A percentile compares a stretch with the other conserved stretches of the same genome.
These are phyloP conservation scores for Luscinia megarhynchos DNA, from an alignment of 2,797 vertebrate species.

Conservation along the genomic window DNA sequence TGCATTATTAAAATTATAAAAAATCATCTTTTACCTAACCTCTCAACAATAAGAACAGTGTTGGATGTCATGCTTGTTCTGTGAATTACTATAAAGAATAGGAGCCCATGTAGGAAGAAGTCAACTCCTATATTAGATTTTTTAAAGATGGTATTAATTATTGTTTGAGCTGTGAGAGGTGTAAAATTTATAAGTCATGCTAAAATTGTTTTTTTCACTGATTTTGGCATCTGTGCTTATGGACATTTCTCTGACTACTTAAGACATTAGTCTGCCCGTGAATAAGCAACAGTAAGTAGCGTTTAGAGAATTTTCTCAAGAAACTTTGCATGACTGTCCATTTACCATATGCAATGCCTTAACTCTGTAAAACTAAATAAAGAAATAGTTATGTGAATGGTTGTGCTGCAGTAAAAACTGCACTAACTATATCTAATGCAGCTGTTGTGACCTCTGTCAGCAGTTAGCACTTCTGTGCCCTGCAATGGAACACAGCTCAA, in stretches of 20 bases:
- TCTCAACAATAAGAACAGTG: neutral
- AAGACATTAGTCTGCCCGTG: neutral
- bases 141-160: neutral
- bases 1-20: neutral
- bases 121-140: neutral
- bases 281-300: neutral
- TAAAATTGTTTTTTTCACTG: neutral
- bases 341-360: neutral
- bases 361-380: neutral
- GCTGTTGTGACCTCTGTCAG: neutral
- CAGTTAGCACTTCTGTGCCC: neutral
- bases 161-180: neutral
- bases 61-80: fast-evolving
- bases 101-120: neutral
- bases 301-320: neutral
- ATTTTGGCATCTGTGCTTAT: neutral
- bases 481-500: neutral
- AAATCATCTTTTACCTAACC: neutral
- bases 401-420: neutral
- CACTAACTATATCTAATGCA: neutral
- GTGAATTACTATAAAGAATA: neutral
- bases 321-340: neutral
- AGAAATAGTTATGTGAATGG: neutral
- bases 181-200: neutral
- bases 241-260: neutral